Percentiles rank a stretch among this genome's conserved stretches.
Evolutionary conservation across 2,888 invertebrate species (phyloP).

Genomic region (Caenorhabditis sp.): DNA sequence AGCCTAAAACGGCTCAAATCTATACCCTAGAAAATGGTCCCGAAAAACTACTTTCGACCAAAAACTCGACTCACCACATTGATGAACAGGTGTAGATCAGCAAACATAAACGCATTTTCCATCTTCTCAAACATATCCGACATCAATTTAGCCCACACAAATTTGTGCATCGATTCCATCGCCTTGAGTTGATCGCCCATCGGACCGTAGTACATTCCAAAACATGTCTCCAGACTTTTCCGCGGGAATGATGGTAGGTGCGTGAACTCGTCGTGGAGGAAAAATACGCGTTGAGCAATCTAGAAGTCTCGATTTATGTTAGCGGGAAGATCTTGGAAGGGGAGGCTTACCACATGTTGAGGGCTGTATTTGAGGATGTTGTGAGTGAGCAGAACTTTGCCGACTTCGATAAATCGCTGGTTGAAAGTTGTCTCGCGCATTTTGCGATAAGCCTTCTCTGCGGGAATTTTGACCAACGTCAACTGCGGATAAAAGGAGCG

Average conservation of each 20-base stretch:
- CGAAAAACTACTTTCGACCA: too few species aligned
- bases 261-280: slow-evolving; percentile 97
- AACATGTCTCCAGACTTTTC: slow-evolving; percentile 94
- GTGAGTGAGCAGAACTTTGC: slow-evolving; percentile 79
- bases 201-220: slow-evolving; percentile 82
- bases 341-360: slow-evolving; percentile 68
- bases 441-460: slow-evolving; percentile 87
- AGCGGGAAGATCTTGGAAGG: too few species aligned
- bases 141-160: slow-evolving; percentile 89
- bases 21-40: too few species aligned
- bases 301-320: too few species aligned
- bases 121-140: slow-evolving; percentile 70
- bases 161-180: slow-evolving; percentile 94
- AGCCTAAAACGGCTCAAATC: too few species aligned
- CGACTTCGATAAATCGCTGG: slow-evolving; percentile 85
- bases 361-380: slow-evolving; percentile 72
- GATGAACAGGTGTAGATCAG: slow-evolving; percentile 94
- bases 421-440: slow-evolving; percentile 73
- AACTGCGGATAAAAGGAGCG: slow-evolving; percentile 97
- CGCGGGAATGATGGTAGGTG: slow-evolving; percentile 97
- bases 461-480: slow-evolving; percentile 89
- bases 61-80: slow-evolving; percentile 78
- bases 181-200: slow-evolving; percentile 81
- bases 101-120: slow-evolving; percentile 73
- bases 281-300: slow-evolving; percentile 95